phyloP scores from a whole-genome alignment of 2,113 vertebrate genomes.

The Anseranas semipalmata region DNA sequence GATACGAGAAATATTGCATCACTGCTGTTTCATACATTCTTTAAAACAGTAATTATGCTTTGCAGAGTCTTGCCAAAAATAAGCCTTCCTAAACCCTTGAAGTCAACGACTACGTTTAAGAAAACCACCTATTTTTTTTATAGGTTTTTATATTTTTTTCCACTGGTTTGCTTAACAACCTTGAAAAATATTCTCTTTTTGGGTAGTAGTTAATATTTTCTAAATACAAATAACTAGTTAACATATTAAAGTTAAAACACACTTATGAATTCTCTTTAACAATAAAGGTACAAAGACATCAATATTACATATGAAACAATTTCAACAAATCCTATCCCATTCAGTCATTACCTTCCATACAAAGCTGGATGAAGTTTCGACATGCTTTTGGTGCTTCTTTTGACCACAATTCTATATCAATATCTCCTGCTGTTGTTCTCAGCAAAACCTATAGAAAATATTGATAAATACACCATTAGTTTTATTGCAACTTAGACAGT shows the following conservation, averaged over 20 bases:
- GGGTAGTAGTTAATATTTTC: not conserved
- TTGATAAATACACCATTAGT: not conserved
- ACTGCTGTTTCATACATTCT: not conserved
- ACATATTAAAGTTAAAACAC: not conserved
- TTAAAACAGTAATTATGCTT: not conserved
- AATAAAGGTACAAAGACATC: not conserved
- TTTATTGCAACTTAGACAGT: not conserved
- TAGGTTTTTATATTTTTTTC: not conserved
- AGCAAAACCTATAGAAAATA: constrained; percentile 85
- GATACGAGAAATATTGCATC: not conserved
- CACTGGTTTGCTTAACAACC: not conserved
- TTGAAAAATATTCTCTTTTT: not conserved
- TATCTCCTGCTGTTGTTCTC: constrained; percentile 95
- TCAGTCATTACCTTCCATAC: constrained; percentile 90
- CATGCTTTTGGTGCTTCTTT: constrained; percentile 97
- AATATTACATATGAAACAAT: not conserved
- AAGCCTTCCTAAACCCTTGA: not conserved
- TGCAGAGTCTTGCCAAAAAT: not conserved
- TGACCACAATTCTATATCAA: constrained; percentile 97
- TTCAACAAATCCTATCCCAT: not conserved
- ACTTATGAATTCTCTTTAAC: not conserved
- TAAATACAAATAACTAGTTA: not conserved
- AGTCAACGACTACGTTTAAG: not conserved
- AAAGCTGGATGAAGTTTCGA: constrained; percentile 95
- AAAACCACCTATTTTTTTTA: not conserved